A percentile compares a stretch with the other conserved stretches of the same genome.
Conservation (phyloP, 2,888 invertebrate genomes). For the Cinara cedri region DNA sequence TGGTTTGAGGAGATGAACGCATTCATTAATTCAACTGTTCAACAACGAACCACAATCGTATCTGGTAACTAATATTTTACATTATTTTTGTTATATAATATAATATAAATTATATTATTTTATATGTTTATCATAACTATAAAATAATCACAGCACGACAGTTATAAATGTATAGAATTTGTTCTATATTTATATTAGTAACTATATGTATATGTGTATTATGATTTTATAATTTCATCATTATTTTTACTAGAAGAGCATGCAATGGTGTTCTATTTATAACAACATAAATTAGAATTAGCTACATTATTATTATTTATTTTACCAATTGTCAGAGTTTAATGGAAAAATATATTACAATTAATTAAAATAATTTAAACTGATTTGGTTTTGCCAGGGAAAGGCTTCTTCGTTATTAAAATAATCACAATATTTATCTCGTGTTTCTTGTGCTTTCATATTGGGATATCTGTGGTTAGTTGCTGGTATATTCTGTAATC, state of each 20-base stretch:
- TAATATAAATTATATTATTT: too few species aligned
- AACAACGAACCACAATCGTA: conserved; percentile 34
- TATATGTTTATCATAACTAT: too few species aligned
- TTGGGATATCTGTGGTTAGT: conserved; percentile 63
- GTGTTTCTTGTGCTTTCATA: conserved; percentile 52
- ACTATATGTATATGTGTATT: too few species aligned
- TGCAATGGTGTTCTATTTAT: too few species aligned
- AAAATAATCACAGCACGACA: too few species aligned
- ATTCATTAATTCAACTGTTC: conserved; percentile 29
- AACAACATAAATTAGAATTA: too few species aligned
- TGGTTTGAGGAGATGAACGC: conserved; percentile 31
- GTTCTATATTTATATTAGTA: too few species aligned
- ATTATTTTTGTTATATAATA: too few species aligned
- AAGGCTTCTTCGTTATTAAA: conserved; percentile 58
- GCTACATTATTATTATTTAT: too few species aligned
- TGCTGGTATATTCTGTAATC: conserved; percentile 34
- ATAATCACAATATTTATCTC: conserved; percentile 57
- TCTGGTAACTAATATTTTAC: conserved; percentile 19
- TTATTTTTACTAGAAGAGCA: too few species aligned
- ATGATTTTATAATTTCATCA: too few species aligned
- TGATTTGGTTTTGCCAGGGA: conserved; percentile 57
- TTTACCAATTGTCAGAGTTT: too few species aligned
- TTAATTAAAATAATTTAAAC: conserved; percentile 1
- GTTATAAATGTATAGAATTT: background rate
- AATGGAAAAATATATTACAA: background rate